These are phyloP conservation scores for Homarus americanus DNA, from an alignment of 1,140 invertebrate genomes.

Conservation along the genomic window DNA sequence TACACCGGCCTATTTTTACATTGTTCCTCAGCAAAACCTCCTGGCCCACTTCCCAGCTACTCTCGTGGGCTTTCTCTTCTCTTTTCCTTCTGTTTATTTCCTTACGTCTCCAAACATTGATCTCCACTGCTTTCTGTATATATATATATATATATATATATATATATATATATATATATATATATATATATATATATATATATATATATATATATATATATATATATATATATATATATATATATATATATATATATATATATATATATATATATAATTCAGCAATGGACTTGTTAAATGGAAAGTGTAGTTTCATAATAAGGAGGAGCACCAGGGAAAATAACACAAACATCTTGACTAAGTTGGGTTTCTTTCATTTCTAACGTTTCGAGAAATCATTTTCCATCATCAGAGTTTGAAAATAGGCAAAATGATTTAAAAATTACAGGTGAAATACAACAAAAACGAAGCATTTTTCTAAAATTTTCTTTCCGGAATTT, in stretches of 20 bases:
- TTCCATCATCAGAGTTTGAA: neutral
- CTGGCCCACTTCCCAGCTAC: too few species aligned
- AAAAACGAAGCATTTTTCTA: too few species aligned
- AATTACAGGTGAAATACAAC: too few species aligned
- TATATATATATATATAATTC: neutral
- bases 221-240: slow-evolving; percentile 52
- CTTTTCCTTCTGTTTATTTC: too few species aligned
- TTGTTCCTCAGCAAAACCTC: too few species aligned
- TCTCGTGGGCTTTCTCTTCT: neutral
- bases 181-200: slow-evolving; percentile 59
- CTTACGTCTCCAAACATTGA: too few species aligned
- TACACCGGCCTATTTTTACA: too few species aligned
- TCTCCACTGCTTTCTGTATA: too few species aligned
- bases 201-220: slow-evolving; percentile 60
- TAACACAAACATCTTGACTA: neutral
- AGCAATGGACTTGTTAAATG: neutral
- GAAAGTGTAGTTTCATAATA: too few species aligned
- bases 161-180: slow-evolving; percentile 58
- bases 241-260: slow-evolving; percentile 29
- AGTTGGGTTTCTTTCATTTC: too few species aligned
- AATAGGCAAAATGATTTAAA: neutral
- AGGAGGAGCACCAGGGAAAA: neutral
- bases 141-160: slow-evolving; percentile 42
- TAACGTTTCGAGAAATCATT: too few species aligned
- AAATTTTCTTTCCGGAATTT: too few species aligned